Conservation (phyloP, 2,797 vertebrate genomes). For the Glyptemys insculpta region DNA sequence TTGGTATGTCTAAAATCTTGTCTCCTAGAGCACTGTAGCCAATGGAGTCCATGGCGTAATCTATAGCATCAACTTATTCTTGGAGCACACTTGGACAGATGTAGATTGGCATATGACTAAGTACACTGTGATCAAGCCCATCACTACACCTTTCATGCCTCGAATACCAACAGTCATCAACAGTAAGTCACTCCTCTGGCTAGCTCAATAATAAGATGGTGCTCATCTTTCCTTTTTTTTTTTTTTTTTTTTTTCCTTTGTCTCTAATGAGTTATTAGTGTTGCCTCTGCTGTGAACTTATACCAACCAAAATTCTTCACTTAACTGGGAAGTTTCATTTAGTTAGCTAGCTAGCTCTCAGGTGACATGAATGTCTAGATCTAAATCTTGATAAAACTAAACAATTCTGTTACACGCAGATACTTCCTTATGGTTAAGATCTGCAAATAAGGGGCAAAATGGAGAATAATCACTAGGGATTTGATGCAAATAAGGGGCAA, state of each 20-base stretch:
- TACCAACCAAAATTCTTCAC: neutral
- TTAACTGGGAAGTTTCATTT: neutral
- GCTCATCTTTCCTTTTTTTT: neutral
- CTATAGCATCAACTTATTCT: constrained; percentile 66
- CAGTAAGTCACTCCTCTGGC: constrained; percentile 59
- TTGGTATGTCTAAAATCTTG: neutral
- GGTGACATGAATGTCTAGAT: neutral
- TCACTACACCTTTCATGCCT: constrained; percentile 72
- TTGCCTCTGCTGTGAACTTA: neutral
- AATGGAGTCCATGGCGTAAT: constrained; percentile 50
- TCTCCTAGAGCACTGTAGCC: constrained; percentile 69
- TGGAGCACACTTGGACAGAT: constrained; percentile 72
- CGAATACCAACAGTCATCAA: constrained; percentile 57
- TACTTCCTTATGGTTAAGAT: neutral
- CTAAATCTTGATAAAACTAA: neutral
- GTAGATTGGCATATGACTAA: constrained; percentile 67
- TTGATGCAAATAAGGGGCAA: neutral
- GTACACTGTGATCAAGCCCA: constrained; percentile 66
- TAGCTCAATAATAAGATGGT: neutral
- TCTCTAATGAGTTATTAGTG: neutral
- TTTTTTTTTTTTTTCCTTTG: neutral
- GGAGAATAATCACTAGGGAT: neutral
- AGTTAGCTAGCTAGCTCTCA: neutral
- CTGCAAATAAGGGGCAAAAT: neutral
- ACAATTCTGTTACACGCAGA: neutral